phyloP scores from a whole-genome alignment of 2,797 vertebrate species.

The Nyctibius grandis region DNA sequence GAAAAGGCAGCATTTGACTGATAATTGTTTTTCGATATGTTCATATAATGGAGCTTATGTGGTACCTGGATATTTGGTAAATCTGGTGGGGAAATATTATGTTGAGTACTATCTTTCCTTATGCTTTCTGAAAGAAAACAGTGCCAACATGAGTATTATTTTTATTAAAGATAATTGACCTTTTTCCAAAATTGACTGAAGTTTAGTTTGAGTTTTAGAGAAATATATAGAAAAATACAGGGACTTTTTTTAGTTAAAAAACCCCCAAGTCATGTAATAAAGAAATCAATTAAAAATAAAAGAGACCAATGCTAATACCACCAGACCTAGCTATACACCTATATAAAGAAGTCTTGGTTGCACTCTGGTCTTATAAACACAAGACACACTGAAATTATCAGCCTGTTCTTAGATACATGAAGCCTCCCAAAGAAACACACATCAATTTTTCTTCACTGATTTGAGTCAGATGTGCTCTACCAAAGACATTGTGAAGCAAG shows the following conservation, averaged over 20 bases:
- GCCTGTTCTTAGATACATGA: neutral
- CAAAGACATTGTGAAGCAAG: neutral
- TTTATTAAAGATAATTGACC: neutral
- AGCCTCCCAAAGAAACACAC: neutral
- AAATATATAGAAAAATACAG: neutral
- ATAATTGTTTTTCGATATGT: neutral
- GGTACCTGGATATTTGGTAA: neutral
- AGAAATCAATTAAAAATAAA: neutral
- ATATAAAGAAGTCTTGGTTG: neutral
- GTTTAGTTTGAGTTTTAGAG: neutral
- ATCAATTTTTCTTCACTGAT: neutral
- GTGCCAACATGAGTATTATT: accelerated
- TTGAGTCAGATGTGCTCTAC: neutral
- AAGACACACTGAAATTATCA: neutral
- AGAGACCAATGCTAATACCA: neutral
- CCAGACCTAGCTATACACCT: neutral
- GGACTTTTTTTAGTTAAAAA: neutral
- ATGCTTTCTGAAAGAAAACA: neutral
- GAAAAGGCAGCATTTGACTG: neutral
- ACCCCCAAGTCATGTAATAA: neutral
- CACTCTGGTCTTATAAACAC: neutral
- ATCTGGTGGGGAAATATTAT: neutral
- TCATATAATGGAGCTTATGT: neutral
- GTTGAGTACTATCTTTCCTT: neutral
- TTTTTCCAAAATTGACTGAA: neutral